Evolutionary conservation across 2,888 invertebrate genomes (phyloP), one percentile per base, ranked within the genome.

Genomic region (Auanema freiburgensis): DNA sequence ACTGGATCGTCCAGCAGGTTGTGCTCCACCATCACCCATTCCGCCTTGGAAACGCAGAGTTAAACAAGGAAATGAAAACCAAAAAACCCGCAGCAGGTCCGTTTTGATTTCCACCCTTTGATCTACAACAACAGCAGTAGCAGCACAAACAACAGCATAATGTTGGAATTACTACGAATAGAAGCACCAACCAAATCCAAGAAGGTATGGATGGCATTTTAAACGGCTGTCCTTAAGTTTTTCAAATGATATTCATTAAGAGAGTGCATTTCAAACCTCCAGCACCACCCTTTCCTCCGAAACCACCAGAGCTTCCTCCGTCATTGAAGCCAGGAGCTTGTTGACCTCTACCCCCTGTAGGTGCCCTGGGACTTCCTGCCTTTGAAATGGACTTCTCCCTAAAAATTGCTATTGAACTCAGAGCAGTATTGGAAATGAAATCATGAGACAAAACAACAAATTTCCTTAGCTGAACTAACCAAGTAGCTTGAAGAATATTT

Each of bases 51-150:
- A n/a, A 54, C 4, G n/a, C 8, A 18, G 16, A 55, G 41, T n/a
- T 21, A 40, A 56, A 14, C 23, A 33, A 33, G 33, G 33, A 33
- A n/a, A n/a, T n/a, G 33, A 33, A 8, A 33, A 8, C 33, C 4
- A 33, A 33, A 33, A 33, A 33, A 33, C 33, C 33, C 4, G 33
- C 5, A 16, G 16, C 16, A 24, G 14, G 50, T 16, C 24, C 50
- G 11, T 25, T 49, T 16, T 44, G 12, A 11, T 67, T 70, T 23
- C 69, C 71, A 40, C 69, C 75, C 66, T 68, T 71, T 63, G 72
- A 71, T 12, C 76, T 72, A 51, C 78, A 80, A 57, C 78, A 80
- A 51, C 79, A 81, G 58, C 76, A 80, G 53, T 80, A 81, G 46
- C 74, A 50, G 54, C 77, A 76, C 57, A 76, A 77, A 53, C 79